These are phyloP conservation scores for Otocyon megalotis DNA, from an alignment of 2,113 vertebrate genomes.

Conservation along the genomic window DNA sequence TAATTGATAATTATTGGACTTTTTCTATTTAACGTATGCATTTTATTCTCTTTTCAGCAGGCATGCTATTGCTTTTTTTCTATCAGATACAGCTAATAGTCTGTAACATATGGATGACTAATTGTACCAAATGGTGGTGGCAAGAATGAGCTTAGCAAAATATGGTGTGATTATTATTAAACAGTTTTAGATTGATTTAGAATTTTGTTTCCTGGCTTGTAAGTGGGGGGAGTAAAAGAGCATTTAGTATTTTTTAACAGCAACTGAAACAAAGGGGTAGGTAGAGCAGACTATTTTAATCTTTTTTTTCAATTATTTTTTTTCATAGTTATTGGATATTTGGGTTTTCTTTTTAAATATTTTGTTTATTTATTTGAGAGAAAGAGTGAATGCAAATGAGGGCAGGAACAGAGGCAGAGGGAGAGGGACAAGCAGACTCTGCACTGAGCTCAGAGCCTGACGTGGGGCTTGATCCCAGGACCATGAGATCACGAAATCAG, in stretches of 20 bases:
- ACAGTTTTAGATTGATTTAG: conserved; percentile 13
- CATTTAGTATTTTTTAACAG: background rate
- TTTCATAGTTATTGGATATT: background rate
- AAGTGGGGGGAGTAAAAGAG: background rate
- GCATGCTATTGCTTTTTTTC: background rate
- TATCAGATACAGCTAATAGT: conserved; percentile 26
- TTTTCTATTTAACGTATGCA: background rate
- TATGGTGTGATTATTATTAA: conserved; percentile 21
- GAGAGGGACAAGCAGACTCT: no score
- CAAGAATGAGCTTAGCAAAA: background rate
- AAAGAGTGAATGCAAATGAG: no score
- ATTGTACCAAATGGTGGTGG: background rate
- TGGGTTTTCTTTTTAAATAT: background rate
- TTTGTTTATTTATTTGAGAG: no score
- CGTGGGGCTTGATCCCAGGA: no score
- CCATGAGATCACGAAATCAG: no score
- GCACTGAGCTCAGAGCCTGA: no score
- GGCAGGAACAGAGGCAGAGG: no score
- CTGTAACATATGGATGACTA: background rate
- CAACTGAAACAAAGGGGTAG: background rate
- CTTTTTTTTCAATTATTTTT: background rate
- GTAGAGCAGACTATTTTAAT: background rate
- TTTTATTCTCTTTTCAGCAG: conserved; percentile 43
- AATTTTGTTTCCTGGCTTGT: background rate
- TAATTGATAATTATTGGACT: background rate